Base-by-base conservation (phyloP, 2,888 invertebrate species). In the Mesochorus sp. region DNA sequence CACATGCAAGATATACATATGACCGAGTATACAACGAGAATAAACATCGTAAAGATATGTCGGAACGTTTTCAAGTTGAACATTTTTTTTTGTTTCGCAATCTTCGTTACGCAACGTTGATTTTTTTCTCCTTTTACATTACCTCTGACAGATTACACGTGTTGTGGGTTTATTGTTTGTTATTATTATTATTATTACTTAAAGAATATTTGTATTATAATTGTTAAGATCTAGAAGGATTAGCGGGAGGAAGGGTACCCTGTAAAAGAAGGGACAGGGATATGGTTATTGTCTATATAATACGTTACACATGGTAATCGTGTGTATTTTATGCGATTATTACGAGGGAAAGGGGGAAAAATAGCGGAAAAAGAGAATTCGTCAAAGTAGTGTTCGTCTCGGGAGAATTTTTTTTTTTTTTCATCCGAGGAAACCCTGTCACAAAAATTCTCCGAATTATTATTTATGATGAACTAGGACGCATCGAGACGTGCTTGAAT, bases 271-370 rank as follows among this genome's bases (percentile, higher is more conserved):
- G 81, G 81, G 75, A 82, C 82, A 84, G 83, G 84, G 81, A 76
- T 71, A 78, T 81, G 79, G 81, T 86, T 86, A 86, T 86, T 86
- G 86, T 86, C 86, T 85, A 86, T 83, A 82, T 79, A 85, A 83
- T 83, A 83, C 82, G 82, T n/a, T 83, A 83, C 81, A 82, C 80
- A 80, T 53, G 67, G 49, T 53, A 70, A 62, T 12, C 47, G 61
- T 81, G 62, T 79, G 70, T 76, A 76, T 55, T 62, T 62, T 47
- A 57, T 49, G 19, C 42, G 42, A 44, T 68, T 64, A 51, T 14
- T n/a, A n/a, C n/a, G n/a, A n/a, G n/a, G 59, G 21, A 64, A n/a
- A 74, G 62, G 44, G 26, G 31, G 34, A 10, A 34, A 57, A 31
- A 39, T 24, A 66, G 28, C 34, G 47, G 10, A 28, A 39, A 39